Base-by-base conservation (phyloP, 2,888 invertebrate species). In the Hirtodrosophila duncani region DNA sequence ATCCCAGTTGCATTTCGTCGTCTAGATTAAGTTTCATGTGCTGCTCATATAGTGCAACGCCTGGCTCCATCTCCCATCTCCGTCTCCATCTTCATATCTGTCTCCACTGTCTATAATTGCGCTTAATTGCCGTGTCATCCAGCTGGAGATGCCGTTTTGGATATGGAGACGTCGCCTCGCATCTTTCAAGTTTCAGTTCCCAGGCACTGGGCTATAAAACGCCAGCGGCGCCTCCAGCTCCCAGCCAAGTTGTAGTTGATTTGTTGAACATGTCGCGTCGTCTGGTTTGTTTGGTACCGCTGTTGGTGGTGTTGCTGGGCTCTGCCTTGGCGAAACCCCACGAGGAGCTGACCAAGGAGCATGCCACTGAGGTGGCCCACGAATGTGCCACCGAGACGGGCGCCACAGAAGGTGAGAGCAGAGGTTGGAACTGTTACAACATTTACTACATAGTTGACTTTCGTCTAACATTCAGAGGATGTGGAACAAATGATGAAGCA, bases 391-490 rank as follows among this genome's bases (percentile, higher is more conserved):
- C 74, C 2, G 79, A 83, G 52, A 31, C 70, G 17, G 83, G 84
- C 3, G 86, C 85, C 38, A 82, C 75, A 9, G 84, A 85, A 63
- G 86, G 86, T 85, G 44, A 49, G 58, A 3, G 21, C 3, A 10
- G 10, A 10, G 16, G 18, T 9, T 2, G 6, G n/a, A 24, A 24
- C 5, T 27, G 2, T 5, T 3, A 10, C 21, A 21, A 42, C 14
- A 8, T 6, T 5, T 36, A 10, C 4, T 9, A 5, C 1, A 17
- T 1, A 6, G 5, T 6, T 11, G 9, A 17, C 10, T 16, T 10
- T 4, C 34, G 46, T 6, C 39, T 58, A n/a, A n/a, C n/a, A n/a
- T n/a, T 1, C 39, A 85, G 85, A 67, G 33, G 87, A 87, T 48
- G 43, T 87, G 27, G 72, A 79, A 21, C 67, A 65, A 3, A 51